A percentile compares a stretch with the other conserved stretches of the same genome.
These are phyloP conservation scores for Sebastes hubbsi DNA, from an alignment of 2,797 vertebrate genomes.

Conservation along the genomic window DNA sequence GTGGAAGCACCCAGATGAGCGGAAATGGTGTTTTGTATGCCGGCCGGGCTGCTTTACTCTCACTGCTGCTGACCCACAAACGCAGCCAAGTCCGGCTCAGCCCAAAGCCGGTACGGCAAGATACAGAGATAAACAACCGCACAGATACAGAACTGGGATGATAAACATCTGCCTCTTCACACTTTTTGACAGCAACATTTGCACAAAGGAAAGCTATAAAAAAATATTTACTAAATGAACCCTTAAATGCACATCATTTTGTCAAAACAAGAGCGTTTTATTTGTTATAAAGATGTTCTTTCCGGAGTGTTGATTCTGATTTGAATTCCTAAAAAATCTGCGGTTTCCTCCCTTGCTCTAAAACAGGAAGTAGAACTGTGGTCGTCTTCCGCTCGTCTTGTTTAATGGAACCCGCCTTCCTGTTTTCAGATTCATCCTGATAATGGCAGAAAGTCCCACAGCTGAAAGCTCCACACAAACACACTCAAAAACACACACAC, in stretches of 20 bases:
- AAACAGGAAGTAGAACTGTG: conserved; percentile 81
- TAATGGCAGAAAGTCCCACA: conserved; percentile 73
- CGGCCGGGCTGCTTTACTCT: conserved; percentile 31
- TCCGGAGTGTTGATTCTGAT: conserved; percentile 50
- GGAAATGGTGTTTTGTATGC: conserved; percentile 29
- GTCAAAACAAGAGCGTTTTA: neutral
- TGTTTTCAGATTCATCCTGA: conserved; percentile 85
- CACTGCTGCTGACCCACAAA: conserved; percentile 61
- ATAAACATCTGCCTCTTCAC: conserved; percentile 35
- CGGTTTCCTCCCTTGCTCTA: conserved; percentile 77
- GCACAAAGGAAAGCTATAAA: neutral
- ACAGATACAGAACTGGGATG: conserved; percentile 23
- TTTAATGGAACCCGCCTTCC: conserved; percentile 84
- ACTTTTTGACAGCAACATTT: neutral
- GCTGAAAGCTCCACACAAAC: conserved; percentile 39
- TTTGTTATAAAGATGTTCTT: conserved; percentile 9
- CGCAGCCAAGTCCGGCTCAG: conserved; percentile 48
- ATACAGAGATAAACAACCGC: conserved; percentile 27
- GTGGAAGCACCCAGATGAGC: conserved; percentile 42
- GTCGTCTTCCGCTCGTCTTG: conserved; percentile 77
- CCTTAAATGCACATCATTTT: too few relatives aligned
- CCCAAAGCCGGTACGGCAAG: conserved; percentile 10
- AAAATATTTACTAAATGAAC: neutral
- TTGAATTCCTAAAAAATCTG: conserved; percentile 85
- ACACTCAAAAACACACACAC: conserved; percentile 17